phyloP scores from a whole-genome alignment of 1,140 invertebrate genomes.

The Lutraria rhynchaena region DNA sequence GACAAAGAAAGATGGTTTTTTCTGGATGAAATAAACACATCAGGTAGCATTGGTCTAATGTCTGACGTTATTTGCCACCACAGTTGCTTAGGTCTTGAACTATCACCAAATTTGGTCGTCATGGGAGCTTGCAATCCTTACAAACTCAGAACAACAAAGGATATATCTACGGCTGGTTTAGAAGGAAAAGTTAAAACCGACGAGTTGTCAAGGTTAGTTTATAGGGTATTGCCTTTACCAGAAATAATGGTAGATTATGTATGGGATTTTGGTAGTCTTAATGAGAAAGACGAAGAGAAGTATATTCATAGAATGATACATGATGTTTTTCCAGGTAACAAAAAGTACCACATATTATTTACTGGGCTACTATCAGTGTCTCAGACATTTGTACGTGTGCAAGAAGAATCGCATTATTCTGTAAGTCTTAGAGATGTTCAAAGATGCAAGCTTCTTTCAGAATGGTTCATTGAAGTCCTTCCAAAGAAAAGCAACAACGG shows the following conservation, averaged over 20 bases:
- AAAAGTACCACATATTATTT: constrained; percentile 18
- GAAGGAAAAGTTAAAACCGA: constrained; percentile 57
- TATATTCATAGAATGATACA: constrained; percentile 60
- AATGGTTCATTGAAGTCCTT: constrained; percentile 59
- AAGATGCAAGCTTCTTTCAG: constrained; percentile 49
- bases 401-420: constrained; percentile 31
- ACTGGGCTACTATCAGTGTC: constrained; percentile 50
- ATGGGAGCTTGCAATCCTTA: constrained; percentile 67
- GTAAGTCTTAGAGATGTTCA: constrained; percentile 65
- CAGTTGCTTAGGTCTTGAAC: constrained; percentile 37
- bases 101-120: constrained; percentile 59
- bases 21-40: constrained; percentile 67
- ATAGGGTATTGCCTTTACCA: constrained; percentile 63
- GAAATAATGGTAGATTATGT: constrained; percentile 65
- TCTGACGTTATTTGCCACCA: constrained; percentile 61
- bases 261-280: constrained; percentile 66
- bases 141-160: constrained; percentile 44
- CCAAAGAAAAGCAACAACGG: constrained; percentile 7
- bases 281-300: constrained; percentile 57
- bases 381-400: constrained; percentile 53
- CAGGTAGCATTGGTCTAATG: constrained; percentile 55
- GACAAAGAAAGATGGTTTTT: constrained; percentile 54
- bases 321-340: constrained; percentile 5
- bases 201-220: constrained; percentile 56
- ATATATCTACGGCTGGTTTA: constrained; percentile 56